Evolutionary conservation across 1,140 invertebrate species (phyloP).

Genomic region (Thaumatotibia leucotreta): DNA sequence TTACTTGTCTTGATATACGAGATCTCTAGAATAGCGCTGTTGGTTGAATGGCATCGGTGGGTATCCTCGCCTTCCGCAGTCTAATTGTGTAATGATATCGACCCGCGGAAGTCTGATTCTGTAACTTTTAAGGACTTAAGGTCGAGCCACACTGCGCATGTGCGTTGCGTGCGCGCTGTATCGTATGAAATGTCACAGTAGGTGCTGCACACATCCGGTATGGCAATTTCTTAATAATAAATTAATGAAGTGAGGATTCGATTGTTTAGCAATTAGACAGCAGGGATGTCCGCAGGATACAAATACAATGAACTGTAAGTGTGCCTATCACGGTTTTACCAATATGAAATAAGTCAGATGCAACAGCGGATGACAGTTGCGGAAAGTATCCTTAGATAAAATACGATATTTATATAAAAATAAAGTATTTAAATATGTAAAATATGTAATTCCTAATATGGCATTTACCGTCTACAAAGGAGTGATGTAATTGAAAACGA

Average conservation of each 20-base stretch:
- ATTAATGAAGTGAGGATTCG: no score
- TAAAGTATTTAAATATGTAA: conserved; percentile 57
- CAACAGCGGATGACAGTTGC: conserved; percentile 17
- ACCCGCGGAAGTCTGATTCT: background rate
- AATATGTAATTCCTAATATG: conserved; percentile 71
- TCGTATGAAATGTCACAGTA: no score
- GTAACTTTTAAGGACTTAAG: no score
- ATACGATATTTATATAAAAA: conserved; percentile 37
- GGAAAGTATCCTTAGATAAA: conserved; percentile 36
- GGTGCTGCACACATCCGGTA: no score
- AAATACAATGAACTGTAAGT: conserved; percentile 38
- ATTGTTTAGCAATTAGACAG: background rate
- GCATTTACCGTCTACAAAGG: conserved; percentile 71
- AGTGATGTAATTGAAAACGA: conserved; percentile 62
- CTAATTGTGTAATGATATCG: background rate
- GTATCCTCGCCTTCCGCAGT: background rate
- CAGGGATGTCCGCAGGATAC: background rate
- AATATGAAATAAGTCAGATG: conserved; percentile 41
- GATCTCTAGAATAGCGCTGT: conserved; percentile 43
- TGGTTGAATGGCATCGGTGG: background rate
- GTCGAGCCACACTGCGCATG: no score
- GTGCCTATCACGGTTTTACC: conserved; percentile 53
- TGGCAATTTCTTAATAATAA: no score
- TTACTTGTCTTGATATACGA: conserved; percentile 66
- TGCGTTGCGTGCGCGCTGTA: no score